These are phyloP conservation scores for Alligator mississippiensis DNA, from an alignment of 2,113 vertebrate species.

Conservation along the genomic window DNA sequence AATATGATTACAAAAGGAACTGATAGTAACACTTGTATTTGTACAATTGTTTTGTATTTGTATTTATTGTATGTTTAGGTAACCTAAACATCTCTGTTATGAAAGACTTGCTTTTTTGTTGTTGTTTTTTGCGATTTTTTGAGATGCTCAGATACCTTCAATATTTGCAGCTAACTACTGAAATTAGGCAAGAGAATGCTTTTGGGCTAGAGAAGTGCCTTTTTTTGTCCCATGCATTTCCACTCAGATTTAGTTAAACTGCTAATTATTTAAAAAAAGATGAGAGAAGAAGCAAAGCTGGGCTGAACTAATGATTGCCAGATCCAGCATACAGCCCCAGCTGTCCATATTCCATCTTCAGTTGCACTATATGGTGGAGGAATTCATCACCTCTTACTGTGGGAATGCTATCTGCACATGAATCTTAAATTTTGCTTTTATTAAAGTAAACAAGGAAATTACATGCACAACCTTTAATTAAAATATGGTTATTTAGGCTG, in stretches of 20 bases:
- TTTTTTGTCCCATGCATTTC: not conserved
- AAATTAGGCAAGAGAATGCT: not conserved
- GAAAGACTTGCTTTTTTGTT: not conserved
- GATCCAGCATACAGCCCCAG: not conserved
- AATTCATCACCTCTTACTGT: too few species aligned
- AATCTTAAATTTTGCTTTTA: too few species aligned
- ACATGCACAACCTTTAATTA: too few species aligned
- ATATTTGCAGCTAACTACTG: not conserved
- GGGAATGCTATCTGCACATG: too few species aligned
- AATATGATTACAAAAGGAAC: not conserved
- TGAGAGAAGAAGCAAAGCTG: not conserved
- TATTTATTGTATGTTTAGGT: too few species aligned
- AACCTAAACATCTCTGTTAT: not conserved
- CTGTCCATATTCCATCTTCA: not conserved
- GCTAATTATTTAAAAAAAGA: not conserved
- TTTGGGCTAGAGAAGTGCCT: not conserved
- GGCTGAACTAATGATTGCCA: not conserved
- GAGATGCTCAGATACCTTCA: not conserved
- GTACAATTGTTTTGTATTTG: too few species aligned
- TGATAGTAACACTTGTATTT: not conserved
- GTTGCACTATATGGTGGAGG: not conserved
- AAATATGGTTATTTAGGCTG: too few species aligned
- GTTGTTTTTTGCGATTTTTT: not conserved
- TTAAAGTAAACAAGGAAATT: too few species aligned
- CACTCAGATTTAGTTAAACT: not conserved